Conservation (phyloP, 2,888 invertebrate genomes). For the Linnaemya tessellans region DNA sequence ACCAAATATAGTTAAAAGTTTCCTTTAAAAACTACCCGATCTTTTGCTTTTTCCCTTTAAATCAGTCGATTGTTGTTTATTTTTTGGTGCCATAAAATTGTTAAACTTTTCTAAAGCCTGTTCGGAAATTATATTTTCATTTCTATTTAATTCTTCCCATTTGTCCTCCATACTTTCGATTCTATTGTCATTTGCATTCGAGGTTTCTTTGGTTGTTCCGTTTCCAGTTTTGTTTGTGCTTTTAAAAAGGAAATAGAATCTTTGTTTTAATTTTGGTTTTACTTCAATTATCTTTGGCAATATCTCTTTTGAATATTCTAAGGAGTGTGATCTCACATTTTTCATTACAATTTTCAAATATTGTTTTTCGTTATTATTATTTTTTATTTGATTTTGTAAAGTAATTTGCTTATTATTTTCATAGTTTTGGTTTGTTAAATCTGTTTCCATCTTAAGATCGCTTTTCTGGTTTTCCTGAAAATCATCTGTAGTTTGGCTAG, state of each 20-base stretch:
- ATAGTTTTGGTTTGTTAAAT: background rate
- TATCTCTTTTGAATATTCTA: background rate
- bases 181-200: background rate
- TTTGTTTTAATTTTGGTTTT: background rate
- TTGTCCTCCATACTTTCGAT: background rate
- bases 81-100: background rate
- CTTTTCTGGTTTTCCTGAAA: background rate
- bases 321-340: background rate
- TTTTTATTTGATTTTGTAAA: background rate
- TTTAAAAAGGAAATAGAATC: background rate
- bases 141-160: background rate
- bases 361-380: background rate
- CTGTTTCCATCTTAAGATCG: background rate
- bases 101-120: background rate
- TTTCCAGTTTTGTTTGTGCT: background rate
- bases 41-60: background rate
- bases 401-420: background rate
- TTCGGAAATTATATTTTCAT: background rate
- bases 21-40: conserved; percentile 10
- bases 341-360: background rate
- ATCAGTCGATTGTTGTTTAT: background rate
- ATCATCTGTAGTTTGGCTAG: background rate
- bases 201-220: background rate
- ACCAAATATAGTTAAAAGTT: background rate
- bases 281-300: background rate